Evolutionary conservation across 2,797 vertebrate species (phyloP), one percentile per base, ranked within the genome.

Genomic region (Propithecus perrieri): DNA sequence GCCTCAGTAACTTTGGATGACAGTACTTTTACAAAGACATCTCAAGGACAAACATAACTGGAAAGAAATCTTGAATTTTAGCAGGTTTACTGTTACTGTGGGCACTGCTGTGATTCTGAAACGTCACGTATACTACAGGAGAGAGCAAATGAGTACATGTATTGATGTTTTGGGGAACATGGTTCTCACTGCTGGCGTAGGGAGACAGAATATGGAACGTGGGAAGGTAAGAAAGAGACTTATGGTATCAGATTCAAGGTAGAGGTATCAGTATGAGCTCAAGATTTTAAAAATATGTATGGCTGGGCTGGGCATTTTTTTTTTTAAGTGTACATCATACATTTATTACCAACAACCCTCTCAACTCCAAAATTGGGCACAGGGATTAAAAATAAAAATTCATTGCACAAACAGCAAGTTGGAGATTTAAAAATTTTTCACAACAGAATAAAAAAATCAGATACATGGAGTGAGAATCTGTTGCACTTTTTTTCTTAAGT

Each of bases 401-500:
- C 41, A 41, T 41, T 41, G 41, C 41, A 41, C 41, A 98, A 98
- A 97, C 96, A 97, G 91, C 96, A 98, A 98, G 97, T 96, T 89
- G 96, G 84, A 94, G 89, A 97, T 94, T 97, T 88, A 96, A 97
- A 98, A 98, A 95, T 69, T 67, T 92, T 91, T 94, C 94, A 94
- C 83, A 97, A 98, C 14, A 71, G 96, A 97, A 35, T 76, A 57
- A 95, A 97, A 97, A 97, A 87, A 88, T 97, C 95, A 96, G 86
- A 86, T 97, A 97, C 80, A 89, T 78, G 85, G 97, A 98, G 91
- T 96, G 96, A 98, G 97, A 80, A 87, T 98, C 96, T 97, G 97
- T 97, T 96, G 96, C 80, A 96, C 94, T 98, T 96, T 98, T 98
- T 97, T 95, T 84, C 92, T 96, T 80, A 93, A 98, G 97, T 97